Conservation (phyloP, 2,888 invertebrate genomes). For the Brenthis hecate region DNA sequence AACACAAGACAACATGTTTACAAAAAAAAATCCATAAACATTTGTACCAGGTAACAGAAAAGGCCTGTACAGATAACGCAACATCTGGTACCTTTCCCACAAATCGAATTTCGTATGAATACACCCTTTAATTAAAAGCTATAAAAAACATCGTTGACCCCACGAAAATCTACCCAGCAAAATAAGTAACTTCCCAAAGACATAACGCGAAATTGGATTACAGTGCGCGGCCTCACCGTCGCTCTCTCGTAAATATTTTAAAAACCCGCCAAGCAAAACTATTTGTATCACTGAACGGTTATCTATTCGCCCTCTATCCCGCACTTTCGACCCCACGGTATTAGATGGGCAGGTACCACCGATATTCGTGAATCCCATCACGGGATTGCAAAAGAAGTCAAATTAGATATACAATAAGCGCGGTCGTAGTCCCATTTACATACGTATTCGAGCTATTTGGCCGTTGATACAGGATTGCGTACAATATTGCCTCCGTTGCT, state of each 20-base stretch:
- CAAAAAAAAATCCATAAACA: slow-evolving; percentile 10
- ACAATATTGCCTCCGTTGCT: slow-evolving; percentile 73
- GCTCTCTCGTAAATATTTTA: slow-evolving; percentile 79
- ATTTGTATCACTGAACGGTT: slow-evolving; percentile 70
- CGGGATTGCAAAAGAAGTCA: slow-evolving; percentile 79
- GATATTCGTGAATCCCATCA: slow-evolving; percentile 76
- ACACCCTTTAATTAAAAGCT: slow-evolving; percentile 70
- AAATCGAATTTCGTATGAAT: slow-evolving; percentile 39
- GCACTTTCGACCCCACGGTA: slow-evolving; percentile 62
- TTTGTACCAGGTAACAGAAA: slow-evolving; percentile 19
- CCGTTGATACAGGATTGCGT: slow-evolving; percentile 77
- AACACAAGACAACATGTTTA: slow-evolving; percentile 17
- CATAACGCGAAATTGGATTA: slow-evolving; percentile 82
- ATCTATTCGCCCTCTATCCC: slow-evolving; percentile 54
- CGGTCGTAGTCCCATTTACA: slow-evolving; percentile 76
- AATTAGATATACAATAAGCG: slow-evolving; percentile 82
- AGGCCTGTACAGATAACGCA: slow-evolving; percentile 19
- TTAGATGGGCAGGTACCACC: slow-evolving; percentile 73
- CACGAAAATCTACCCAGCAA: slow-evolving; percentile 59
- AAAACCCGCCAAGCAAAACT: slow-evolving; percentile 65
- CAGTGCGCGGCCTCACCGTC: slow-evolving; percentile 65
- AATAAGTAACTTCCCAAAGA: slow-evolving; percentile 77
- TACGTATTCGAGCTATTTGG: slow-evolving; percentile 79
- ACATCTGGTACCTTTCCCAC: slow-evolving; percentile 34
- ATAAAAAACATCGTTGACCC: slow-evolving; percentile 68